Base-by-base conservation (phyloP, 2,888 invertebrate genomes). In the Lamellibrachia columna region DNA sequence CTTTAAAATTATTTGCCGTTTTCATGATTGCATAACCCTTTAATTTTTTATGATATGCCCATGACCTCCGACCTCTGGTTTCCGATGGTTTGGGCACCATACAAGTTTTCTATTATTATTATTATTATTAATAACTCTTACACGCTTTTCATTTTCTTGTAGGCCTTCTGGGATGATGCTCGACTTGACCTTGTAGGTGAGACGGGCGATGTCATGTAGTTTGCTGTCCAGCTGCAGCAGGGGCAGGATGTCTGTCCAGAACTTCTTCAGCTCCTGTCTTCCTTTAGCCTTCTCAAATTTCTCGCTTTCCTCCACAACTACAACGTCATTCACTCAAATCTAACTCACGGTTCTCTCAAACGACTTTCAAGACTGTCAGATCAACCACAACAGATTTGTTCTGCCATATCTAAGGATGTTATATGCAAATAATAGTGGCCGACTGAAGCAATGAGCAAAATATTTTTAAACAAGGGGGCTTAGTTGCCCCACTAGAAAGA, bases 71-170 rank as follows among this genome's bases (percentile, higher is more conserved):
- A 40, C 40, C 40, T 40, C 40, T 40, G 40, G 40, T 40, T 40
- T 40, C 40, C 0, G 40, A 40, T 40, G 40, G 40, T 40, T 40
- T 40, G 40, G 40, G 40, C 40, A 40, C 40, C 0, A 40, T 40
- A 40, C 40, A 40, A 40, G 40, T 40, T 40, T 40, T 40, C 40
- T 40, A 40, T 40, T 40, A 40, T 40, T 40, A 40, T 40, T 40
- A 40, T 40, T 9, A 52, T n/a, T 2, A 28, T 22, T 52, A 90
- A 40, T 8, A 7, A 91, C 40, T 40, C 92, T 91, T 92, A 96
- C 96, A 95, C 95, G 96, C 93, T 95, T 95, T 92, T 96, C 96
- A 40, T 93, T 93, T 93, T 96, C 96, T 52, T 95, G 95, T 11
- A 95, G 92, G 92, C 95, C 94, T 91, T 94, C 93, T 53, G 96